Conservation (phyloP, 1,140 invertebrate genomes). For the Eubasilissa regina region DNA sequence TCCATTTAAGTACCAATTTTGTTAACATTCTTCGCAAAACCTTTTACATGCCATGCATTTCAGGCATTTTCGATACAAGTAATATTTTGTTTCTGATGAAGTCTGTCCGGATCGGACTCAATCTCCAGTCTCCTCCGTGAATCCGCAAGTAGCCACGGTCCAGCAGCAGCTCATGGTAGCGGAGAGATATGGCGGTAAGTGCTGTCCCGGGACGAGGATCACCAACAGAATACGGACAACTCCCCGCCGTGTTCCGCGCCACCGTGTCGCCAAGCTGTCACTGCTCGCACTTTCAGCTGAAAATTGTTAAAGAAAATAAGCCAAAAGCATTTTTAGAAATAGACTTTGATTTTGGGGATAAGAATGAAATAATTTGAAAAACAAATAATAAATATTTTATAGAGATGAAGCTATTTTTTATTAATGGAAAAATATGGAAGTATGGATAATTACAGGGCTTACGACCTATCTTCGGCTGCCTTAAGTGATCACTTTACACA, state of each 20-base stretch:
- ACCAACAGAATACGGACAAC: slow-evolving; percentile 83
- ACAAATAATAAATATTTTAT: no score
- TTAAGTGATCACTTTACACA: no score
- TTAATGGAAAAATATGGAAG: no score
- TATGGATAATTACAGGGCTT: no score
- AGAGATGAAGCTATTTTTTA: no score
- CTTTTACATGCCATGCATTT: not conserved
- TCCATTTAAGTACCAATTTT: slow-evolving; percentile 32
- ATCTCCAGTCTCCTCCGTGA: no score
- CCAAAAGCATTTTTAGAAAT: no score
- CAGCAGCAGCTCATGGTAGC: not conserved
- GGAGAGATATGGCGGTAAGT: not conserved
- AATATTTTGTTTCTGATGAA: slow-evolving; percentile 6
- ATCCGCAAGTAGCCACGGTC: not conserved
- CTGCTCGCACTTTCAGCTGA: slow-evolving; percentile 81
- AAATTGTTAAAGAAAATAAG: slow-evolving; percentile 61
- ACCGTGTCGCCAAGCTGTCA: slow-evolving; percentile 78
- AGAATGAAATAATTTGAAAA: no score
- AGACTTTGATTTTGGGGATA: no score
- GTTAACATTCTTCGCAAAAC: not conserved
- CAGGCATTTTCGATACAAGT: not conserved
- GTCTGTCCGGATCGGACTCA: not conserved
- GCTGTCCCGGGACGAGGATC: slow-evolving; percentile 63
- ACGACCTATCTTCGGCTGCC: no score
- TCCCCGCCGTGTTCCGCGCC: slow-evolving; percentile 79